A percentile compares a stretch with the other conserved stretches of the same genome.
Conservation (phyloP, 2,113 vertebrate species). For the Vireo altiloquus region DNA sequence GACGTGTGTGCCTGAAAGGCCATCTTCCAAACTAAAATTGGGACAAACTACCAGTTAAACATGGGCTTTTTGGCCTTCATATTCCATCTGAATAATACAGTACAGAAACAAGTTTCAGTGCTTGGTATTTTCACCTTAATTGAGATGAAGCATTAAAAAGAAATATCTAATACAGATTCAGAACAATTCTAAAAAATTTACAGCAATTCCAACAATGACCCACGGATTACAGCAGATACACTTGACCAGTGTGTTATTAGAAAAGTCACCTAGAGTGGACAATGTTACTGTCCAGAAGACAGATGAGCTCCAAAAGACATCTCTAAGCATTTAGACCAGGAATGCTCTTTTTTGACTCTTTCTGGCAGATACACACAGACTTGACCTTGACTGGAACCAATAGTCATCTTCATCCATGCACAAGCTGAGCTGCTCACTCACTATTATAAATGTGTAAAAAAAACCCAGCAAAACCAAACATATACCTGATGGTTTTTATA, state of each 20-base stretch:
- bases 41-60: neutral
- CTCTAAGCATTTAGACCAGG: neutral
- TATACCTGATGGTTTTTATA: neutral
- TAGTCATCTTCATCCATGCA: neutral
- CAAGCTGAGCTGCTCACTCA: neutral
- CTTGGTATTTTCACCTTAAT: neutral
- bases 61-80: neutral
- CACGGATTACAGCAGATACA: neutral
- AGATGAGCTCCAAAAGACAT: neutral
- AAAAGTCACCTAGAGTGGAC: neutral
- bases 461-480: neutral
- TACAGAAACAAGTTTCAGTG: neutral
- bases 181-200: neutral
- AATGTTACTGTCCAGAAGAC: neutral
- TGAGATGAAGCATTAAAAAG: neutral
- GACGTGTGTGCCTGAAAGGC: neutral
- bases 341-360: neutral
- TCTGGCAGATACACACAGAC: neutral
- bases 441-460: neutral
- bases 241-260: neutral
- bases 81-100: neutral
- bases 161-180: neutral
- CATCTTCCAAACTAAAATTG: neutral
- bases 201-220: neutral
- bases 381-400: neutral